Evolutionary conservation across 2,113 vertebrate genomes (phyloP), one percentile per base, ranked within the genome.

Genomic region (Nothobranchius kuhntae): DNA sequence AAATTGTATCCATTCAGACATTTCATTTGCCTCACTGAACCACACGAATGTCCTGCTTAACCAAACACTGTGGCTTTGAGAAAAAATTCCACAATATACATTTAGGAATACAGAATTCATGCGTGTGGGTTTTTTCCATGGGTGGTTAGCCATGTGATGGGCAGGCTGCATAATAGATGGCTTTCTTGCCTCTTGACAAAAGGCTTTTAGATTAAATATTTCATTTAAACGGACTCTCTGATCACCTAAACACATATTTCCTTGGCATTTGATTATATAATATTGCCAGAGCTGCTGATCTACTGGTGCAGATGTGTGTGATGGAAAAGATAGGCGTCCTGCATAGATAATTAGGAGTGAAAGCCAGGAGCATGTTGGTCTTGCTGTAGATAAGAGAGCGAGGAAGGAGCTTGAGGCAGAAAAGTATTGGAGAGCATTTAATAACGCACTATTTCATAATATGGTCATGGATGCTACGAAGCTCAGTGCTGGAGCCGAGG

Each of bases 401-500:
- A 57, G 65, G 57, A 52, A 46, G 66, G 67, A 61, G 48, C 69
- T 63, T 30, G 52, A 65, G 65, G 46, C 75, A 47, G 63, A 60
- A 65, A 5, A 45, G 72, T 75, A 35, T 61, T 55, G 26, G 54
- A 75, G 36, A 42, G 54, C 59, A 54, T 81, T 90, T 90, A 89
- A 75, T 88, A 70, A 88, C 53, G 82, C 87, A 85, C 86, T 88
- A 86, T 80, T 90, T 91, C 83, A 81, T 80, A 86, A 86, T 78
- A 74, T 89, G 87, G 82, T 89, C 85, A 84, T 38, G 15, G 53
- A 73, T 24, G 30, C 60, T 53, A 75, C 21, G 17, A 21, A 81
- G 51, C 47, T 63, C 65, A 53, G 11, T 40, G 36, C 50, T 21
- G 57, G 72, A 69, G 48, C 40, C 5, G 53, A 11, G 17, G 60